Evolutionary conservation across 2,888 invertebrate species (phyloP), one percentile per base, ranked within the genome.

Genomic region (Clunio marinus): DNA sequence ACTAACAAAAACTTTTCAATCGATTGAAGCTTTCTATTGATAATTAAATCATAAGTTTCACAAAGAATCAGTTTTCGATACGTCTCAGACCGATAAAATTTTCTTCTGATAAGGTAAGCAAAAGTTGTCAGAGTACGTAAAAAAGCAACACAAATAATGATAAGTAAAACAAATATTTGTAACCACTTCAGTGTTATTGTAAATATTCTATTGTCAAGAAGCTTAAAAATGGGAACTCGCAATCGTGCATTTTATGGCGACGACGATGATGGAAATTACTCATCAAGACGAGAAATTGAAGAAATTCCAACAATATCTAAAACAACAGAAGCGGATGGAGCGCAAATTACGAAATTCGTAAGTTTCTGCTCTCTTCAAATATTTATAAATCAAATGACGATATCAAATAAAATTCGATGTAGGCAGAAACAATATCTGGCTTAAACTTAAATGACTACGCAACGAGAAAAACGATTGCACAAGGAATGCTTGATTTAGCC

Each of bases 401-500:
- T 24, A 32, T 17, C 7, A 13, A 22, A n/a, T n/a, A n/a, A n/a
- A n/a, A n/a, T n/a, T n/a, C n/a, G 20, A 32, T 22, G 8, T 37
- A 60, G 60, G 60, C 60, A 7, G 60, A 60, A 4, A 60, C 22
- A 60, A 20, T 59, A 1, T 20, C 27, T 32, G 59, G 59, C 10
- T 25, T 63, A 1, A 27, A 63, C n/a, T 13, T 63, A 8, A 63
- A 63, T 27, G 27, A 46, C 10, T 63, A 37, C 5, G 63, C 63
- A 25, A 46, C 63, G 2, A 15, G 63, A 63, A 66, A 66, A 22
- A 66, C 66, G 22, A 22, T 66, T 15, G 66, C 66, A 1, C 66
- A 66, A 66, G 66, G 66, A n/a, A 32, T 66, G 32, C 35, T 66
- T 5, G 66, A 66, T 28, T 27, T 66, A 2, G 66, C 66, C n/a